Conservation (phyloP, 2,113 vertebrate species). For the Scatophagus argus region DNA sequence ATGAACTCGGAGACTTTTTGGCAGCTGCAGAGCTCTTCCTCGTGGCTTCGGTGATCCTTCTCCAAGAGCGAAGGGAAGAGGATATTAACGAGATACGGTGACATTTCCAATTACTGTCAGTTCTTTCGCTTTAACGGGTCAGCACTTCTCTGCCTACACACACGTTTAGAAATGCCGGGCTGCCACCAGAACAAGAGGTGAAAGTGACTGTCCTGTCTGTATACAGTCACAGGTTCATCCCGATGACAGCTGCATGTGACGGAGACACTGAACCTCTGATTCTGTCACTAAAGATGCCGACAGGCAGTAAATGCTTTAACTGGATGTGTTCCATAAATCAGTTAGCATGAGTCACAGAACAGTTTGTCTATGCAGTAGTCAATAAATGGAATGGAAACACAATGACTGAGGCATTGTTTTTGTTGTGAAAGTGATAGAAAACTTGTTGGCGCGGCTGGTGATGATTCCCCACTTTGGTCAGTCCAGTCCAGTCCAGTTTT, state of each 20-base stretch:
- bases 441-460: background rate
- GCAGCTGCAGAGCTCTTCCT: conserved; percentile 25
- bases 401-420: background rate
- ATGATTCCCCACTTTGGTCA: conserved; percentile 1
- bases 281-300: background rate
- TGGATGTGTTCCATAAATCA: background rate
- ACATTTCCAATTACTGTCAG: conserved; percentile 64
- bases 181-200: conserved; percentile 34
- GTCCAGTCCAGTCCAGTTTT: background rate
- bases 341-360: background rate
- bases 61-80: background rate
- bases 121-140: conserved; percentile 34
- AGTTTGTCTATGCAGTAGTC: background rate
- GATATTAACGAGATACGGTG: conserved; percentile 52
- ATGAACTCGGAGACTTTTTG: conserved; percentile 38
- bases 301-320: background rate
- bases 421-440: background rate
- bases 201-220: conserved; percentile 38
- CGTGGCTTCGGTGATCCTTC: conserved; percentile 26
- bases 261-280: conserved; percentile 5
- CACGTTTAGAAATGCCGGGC: conserved; percentile 21
- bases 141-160: conserved; percentile 10
- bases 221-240: conserved; percentile 28
- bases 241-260: conserved; percentile 19
- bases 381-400: background rate